Evolutionary conservation across 1,140 invertebrate genomes (phyloP).

Genomic region (Monomorium pharaonis): DNA sequence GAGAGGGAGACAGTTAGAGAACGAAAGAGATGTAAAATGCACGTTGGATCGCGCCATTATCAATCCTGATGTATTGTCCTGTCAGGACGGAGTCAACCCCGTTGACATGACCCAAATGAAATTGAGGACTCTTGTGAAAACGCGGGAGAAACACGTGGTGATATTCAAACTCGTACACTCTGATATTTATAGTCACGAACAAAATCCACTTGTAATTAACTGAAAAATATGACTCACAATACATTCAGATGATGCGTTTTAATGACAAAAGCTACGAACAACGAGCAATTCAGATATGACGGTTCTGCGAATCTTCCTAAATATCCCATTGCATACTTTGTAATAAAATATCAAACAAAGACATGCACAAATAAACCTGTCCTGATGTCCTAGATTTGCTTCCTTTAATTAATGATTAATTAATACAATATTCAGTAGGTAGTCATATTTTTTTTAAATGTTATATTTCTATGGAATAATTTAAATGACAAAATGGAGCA

Average conservation of each 20-base stretch:
- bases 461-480: neutral
- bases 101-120: constrained; percentile 76
- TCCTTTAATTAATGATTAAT: constrained; percentile 4
- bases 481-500: neutral
- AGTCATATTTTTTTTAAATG: neutral
- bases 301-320: neutral
- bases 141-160: constrained; percentile 49
- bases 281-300: neutral
- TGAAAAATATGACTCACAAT: constrained; percentile 19
- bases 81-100: constrained; percentile 68
- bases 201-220: constrained; percentile 37
- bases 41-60: constrained; percentile 68
- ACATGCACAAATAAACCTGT: neutral
- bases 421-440: neutral
- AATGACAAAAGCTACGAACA: neutral
- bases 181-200: constrained; percentile 41
- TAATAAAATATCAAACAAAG: neutral
- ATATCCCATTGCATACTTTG: neutral
- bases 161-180: constrained; percentile 15
- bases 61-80: constrained; percentile 73
- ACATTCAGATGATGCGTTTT: neutral
- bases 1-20: constrained; percentile 25
- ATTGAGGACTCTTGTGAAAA: constrained; percentile 70
- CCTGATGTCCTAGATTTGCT: neutral
- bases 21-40: constrained; percentile 59